Conservation (phyloP, 1,140 invertebrate genomes). For the Atta texana region DNA sequence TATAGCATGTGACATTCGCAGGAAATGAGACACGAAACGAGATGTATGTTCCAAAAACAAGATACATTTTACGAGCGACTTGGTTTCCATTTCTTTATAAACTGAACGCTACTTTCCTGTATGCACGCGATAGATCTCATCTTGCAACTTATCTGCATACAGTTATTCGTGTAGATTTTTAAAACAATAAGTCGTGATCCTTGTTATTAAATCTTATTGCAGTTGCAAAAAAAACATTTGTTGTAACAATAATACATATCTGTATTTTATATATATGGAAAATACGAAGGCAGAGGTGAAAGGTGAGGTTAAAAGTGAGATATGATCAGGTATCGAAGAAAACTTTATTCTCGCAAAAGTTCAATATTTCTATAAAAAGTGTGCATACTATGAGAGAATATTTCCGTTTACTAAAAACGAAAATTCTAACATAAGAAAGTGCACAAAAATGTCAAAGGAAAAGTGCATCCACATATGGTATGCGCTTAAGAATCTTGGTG, state of each 20-base stretch:
- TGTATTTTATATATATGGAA: background rate
- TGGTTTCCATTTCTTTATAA: conserved; percentile 57
- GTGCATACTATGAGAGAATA: background rate
- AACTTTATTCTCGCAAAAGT: conserved; percentile 35
- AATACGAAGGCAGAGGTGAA: conserved; percentile 4
- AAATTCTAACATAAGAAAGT: conserved; percentile 52
- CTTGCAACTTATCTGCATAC: background rate
- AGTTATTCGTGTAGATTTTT: background rate
- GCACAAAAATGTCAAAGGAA: conserved; percentile 32
- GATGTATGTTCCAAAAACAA: conserved; percentile 61
- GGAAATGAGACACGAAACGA: conserved; percentile 56
- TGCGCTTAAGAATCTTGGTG: conserved; percentile 61
- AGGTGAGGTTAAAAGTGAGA: conserved; percentile 19
- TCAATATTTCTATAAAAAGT: conserved; percentile 46
- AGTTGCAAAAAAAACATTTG: background rate
- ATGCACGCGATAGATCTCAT: conserved; percentile 24
- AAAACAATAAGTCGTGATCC: background rate
- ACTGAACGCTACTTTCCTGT: conserved; percentile 37
- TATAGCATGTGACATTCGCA: conserved; percentile 60
- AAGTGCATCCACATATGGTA: conserved; percentile 36
- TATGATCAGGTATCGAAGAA: conserved; percentile 28
- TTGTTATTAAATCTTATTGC: background rate
- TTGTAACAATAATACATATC: conserved; percentile 12
- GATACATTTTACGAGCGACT: conserved; percentile 59
- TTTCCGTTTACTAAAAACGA: conserved; percentile 65